Evolutionary conservation across 2,797 vertebrate genomes (phyloP), one percentile per base, ranked within the genome.

Genomic region (Poecilia velifera): DNA sequence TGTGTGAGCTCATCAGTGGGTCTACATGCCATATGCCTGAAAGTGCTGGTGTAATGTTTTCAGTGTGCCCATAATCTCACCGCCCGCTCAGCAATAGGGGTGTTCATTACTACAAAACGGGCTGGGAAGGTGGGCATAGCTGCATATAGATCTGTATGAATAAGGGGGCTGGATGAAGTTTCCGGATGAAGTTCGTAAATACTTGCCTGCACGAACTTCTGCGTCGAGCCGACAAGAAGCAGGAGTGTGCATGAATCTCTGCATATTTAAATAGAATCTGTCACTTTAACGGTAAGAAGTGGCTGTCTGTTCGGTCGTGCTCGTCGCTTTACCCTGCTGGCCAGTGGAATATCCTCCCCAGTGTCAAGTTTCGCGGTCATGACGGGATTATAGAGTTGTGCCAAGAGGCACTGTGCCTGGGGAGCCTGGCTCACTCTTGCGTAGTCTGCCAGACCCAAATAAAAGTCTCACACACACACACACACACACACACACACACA

Each of bases 21-120:
- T 93, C 93, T 84, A 88, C 93, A 93, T 90, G 93, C 95, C 95
- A 96, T 96, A 94, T 95, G 95, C 84, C 92, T 92, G 90, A 94
- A 94, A 93, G 90, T 93, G 94, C 93, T 94, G 92, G 87, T 90
- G 93, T 93, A 93, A 93, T 92, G 89, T 89, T 89, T 94, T 94
- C 93, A 89, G 87, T 82, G 90, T 88, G 90, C 92, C 93, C 91
- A 89, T 93, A 92, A 91, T 90, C 78, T 89, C 79, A 53, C 78
- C 83, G 82, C 89, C 83, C 22, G 45, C 82, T 88, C 87, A 77
- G 87, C 76, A 84, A 86, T 81, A 72, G 79, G 88, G 88, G 82
- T 74, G 80, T 86, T 90, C 84, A 82, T 90, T 87, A 82, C 88
- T 36, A 77, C 78, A 74, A 53, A 77, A 74, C 66, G 72, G 71